These are phyloP conservation scores for Podarcis lilfordi DNA, from an alignment of 2,797 vertebrate genomes.

Conservation along the genomic window DNA sequence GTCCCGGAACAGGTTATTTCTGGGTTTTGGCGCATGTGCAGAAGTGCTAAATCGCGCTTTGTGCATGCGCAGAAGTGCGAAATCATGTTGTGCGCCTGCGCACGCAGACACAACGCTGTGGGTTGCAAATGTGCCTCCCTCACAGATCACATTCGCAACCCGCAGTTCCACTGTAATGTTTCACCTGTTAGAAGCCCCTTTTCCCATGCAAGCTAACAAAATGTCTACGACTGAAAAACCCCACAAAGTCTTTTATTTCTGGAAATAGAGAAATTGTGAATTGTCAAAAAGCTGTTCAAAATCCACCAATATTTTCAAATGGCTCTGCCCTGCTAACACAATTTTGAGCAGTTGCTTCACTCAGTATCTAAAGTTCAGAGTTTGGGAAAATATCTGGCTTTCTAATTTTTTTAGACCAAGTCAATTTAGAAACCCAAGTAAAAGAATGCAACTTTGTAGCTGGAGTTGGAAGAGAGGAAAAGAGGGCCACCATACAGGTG, in stretches of 20 bases:
- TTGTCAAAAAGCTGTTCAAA: neutral
- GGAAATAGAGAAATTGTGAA: neutral
- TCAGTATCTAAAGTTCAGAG: neutral
- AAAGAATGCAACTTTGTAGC: neutral
- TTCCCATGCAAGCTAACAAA: neutral
- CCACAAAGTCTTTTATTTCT: neutral
- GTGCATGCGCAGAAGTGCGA: no score
- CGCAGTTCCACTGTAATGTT: neutral
- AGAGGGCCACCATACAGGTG: neutral
- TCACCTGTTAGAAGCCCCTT: neutral
- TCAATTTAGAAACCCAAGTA: neutral
- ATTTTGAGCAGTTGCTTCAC: no score
- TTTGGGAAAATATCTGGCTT: neutral
- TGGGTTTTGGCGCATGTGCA: no score
- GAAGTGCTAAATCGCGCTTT: no score
- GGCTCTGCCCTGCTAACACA: no score
- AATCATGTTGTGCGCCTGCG: no score
- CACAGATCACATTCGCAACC: no score
- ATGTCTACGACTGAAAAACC: no score
- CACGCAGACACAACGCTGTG: fast-evolving
- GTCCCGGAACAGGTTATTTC: no score
- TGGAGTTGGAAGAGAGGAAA: neutral
- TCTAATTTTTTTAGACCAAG: neutral
- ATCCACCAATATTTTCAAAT: neutral
- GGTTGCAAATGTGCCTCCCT: no score